Conservation (phyloP, 1,140 invertebrate genomes). For the Chironomus striatipennis region DNA sequence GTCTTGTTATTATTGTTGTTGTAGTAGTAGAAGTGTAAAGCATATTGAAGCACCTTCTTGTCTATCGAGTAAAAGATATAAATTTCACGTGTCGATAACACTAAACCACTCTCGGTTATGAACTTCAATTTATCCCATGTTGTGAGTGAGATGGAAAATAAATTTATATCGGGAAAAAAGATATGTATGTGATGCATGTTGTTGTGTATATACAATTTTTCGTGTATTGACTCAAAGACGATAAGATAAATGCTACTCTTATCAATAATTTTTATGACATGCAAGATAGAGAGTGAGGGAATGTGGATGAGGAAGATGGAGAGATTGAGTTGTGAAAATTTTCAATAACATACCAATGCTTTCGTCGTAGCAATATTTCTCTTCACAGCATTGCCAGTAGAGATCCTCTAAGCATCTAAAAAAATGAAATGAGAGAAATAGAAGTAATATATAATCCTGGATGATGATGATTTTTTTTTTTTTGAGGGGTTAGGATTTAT, state of each 20-base stretch:
- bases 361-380: slow-evolving; percentile 50
- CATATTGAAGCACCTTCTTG: neutral
- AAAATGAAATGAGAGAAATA: slow-evolving; percentile 26
- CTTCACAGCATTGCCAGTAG: slow-evolving; percentile 52
- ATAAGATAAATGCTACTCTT: slow-evolving; percentile 14
- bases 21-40: neutral
- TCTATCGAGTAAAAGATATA: neutral
- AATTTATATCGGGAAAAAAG: too few relatives aligned
- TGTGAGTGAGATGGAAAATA: too few relatives aligned
- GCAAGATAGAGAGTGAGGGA: neutral
- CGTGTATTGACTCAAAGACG: neutral
- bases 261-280: slow-evolving; percentile 15
- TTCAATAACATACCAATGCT: slow-evolving; percentile 41
- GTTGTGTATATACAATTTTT: neutral
- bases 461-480: neutral
- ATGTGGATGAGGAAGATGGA: neutral
- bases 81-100: slow-evolving; percentile 16
- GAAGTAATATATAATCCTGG: neutral
- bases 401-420: slow-evolving; percentile 49
- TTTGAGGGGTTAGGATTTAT: too few relatives aligned
- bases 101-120: slow-evolving; percentile 6
- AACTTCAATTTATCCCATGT: neutral
- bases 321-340: neutral
- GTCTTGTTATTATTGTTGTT: too few relatives aligned
- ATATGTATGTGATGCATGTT: too few relatives aligned